Evolutionary conservation across 2,888 invertebrate genomes (phyloP).

Genomic region (Ernsta delagoae): DNA sequence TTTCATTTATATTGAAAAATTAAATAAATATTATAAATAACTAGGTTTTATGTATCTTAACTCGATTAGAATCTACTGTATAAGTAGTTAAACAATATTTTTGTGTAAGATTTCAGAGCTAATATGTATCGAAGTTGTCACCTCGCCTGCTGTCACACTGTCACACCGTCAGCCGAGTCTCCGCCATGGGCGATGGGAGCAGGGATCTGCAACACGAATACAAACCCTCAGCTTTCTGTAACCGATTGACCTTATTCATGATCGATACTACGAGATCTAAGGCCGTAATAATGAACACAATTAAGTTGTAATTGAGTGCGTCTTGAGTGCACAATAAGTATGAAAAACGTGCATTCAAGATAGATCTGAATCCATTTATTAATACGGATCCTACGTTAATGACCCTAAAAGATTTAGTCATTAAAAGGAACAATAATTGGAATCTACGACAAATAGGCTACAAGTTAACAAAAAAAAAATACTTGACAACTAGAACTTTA

Average conservation of each 20-base stretch:
- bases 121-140: not conserved
- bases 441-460: too few species aligned
- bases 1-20: not conserved
- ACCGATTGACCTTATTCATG: not conserved
- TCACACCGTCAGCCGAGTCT: constrained; percentile 68
- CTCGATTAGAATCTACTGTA: not conserved
- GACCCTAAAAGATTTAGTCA: too few species aligned
- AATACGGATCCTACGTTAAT: too few species aligned
- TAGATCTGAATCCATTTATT: too few species aligned
- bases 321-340: too few species aligned
- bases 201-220: constrained; percentile 63
- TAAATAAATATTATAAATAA: not conserved
- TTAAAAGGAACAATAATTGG: too few species aligned
- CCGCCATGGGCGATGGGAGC: constrained; percentile 68
- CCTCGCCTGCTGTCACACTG: constrained; percentile 56
- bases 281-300: too few species aligned
- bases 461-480: too few species aligned
- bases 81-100: not conserved
- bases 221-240: not conserved
- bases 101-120: not conserved
- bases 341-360: too few species aligned
- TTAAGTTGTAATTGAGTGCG: too few species aligned
- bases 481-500: too few species aligned
- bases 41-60: not conserved
- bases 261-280: too few species aligned